Percentiles rank a stretch among this genome's conserved stretches.
These are phyloP conservation scores for Gambelia wislizenii DNA, from an alignment of 2,797 vertebrate species.

Conservation along the genomic window DNA sequence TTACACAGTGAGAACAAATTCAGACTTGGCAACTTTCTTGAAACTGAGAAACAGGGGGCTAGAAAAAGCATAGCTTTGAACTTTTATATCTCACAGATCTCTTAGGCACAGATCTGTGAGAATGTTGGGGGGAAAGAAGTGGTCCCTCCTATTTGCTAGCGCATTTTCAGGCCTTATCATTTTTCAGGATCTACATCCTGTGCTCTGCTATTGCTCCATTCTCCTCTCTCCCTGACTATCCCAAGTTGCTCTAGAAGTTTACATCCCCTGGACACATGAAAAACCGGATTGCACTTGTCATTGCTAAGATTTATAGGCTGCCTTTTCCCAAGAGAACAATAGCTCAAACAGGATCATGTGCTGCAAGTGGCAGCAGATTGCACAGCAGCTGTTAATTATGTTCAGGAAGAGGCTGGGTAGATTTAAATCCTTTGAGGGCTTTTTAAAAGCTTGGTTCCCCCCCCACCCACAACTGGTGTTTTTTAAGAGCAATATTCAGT, in stretches of 20 bases:
- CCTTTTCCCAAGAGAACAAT: conserved; percentile 10
- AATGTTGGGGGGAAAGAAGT: too few species aligned
- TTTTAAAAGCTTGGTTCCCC: not conserved
- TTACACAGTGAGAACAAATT: not conserved
- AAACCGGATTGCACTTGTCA: not conserved
- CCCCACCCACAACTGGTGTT: not conserved
- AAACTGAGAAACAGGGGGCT: not conserved
- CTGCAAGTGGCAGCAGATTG: conserved; percentile 31
- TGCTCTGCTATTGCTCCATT: not conserved
- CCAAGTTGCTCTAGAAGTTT: not conserved
- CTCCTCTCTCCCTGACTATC: not conserved
- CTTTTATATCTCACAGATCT: not conserved
- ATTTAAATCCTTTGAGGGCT: not conserved
- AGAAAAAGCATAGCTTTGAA: not conserved
- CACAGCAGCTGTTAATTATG: conserved; percentile 20
- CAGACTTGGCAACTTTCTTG: not conserved
- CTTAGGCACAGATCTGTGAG: too few species aligned
- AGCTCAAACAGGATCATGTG: not conserved
- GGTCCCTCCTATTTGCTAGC: not conserved
- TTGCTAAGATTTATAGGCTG: conserved; percentile 7
- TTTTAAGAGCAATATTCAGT: conserved; percentile 3
- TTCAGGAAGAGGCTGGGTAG: conserved; percentile 6
- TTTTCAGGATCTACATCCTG: not conserved
- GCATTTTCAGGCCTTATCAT: not conserved
- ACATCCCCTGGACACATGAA: not conserved